Conservation (phyloP, 2,888 invertebrate genomes). For the Dyspetes luteomarginatus region DNA sequence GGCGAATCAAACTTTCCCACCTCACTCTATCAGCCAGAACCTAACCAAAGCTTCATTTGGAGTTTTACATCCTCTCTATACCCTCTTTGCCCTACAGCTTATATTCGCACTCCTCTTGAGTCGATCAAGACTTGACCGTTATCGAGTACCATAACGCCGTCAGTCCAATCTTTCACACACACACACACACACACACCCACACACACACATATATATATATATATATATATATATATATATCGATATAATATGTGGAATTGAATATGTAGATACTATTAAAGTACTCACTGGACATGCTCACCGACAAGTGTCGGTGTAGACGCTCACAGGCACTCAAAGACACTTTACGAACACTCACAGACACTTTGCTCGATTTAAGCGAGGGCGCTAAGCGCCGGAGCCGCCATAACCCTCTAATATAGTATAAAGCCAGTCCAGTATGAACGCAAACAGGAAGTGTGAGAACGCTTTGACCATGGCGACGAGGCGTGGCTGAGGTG, state of each 20-base stretch:
- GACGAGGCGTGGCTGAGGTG: conserved; percentile 36
- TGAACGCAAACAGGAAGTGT: conserved; percentile 45
- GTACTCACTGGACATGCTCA: too few species aligned
- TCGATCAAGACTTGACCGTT: conserved; percentile 61
- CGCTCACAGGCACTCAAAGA: too few species aligned
- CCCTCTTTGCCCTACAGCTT: conserved; percentile 21
- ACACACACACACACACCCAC: background rate
- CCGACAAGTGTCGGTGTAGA: too few species aligned
- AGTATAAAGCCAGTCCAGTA: background rate
- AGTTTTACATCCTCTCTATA: too few species aligned
- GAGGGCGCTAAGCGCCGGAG: too few species aligned
- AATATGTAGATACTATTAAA: too few species aligned
- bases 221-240: background rate
- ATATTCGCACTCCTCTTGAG: conserved; percentile 9
- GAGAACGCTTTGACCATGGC: conserved; percentile 47
- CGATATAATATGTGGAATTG: too few species aligned
- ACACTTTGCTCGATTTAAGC: too few species aligned
- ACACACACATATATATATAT: background rate
- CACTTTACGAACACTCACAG: too few species aligned
- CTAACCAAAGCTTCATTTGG: conserved; percentile 25
- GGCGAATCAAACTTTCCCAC: conserved; percentile 58
- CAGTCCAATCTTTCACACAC: background rate
- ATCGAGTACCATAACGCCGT: conserved; percentile 43
- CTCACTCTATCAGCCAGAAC: conserved; percentile 33
- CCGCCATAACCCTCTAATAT: too few species aligned